A percentile compares a stretch with the other conserved stretches of the same genome.
phyloP scores from a whole-genome alignment of 2,888 invertebrate species.

The Pedicia rivosa region DNA sequence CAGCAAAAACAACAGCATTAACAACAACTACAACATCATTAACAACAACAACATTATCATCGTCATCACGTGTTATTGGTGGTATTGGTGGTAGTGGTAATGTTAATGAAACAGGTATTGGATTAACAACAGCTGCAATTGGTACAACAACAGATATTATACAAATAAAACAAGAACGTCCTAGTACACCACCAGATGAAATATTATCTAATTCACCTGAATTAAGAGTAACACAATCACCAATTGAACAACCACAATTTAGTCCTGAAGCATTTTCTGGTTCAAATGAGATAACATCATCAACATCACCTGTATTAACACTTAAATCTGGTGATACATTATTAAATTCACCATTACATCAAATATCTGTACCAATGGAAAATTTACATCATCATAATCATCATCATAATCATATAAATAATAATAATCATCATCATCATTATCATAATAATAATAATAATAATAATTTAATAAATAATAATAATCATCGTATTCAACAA shows the following conservation, averaged over 20 bases:
- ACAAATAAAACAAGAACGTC: constrained; percentile 30
- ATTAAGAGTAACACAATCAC: constrained; percentile 13
- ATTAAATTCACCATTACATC: constrained; percentile 7
- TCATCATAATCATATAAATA: not conserved
- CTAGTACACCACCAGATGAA: constrained; percentile 19
- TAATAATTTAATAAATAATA: not conserved
- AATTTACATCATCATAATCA: not conserved
- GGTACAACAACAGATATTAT: constrained; percentile 10
- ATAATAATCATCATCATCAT: constrained; percentile 13
- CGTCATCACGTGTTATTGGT: too few relatives aligned
- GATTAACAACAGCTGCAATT: constrained; percentile 14
- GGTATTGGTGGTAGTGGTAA: too few relatives aligned
- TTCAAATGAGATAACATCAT: constrained; percentile 47
- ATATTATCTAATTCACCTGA: constrained; percentile 2
- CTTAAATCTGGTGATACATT: not conserved
- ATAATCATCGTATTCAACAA: constrained; percentile 8
- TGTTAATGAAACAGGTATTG: constrained; percentile 9
- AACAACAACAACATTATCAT: too few relatives aligned
- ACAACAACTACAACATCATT: too few relatives aligned
- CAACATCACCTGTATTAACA: constrained; percentile 39
- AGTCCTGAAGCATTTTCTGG: constrained; percentile 37
- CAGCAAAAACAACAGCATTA: too few relatives aligned
- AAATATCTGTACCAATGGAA: constrained; percentile 2
- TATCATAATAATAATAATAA: constrained; percentile 5
- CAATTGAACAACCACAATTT: constrained; percentile 4